Conservation (phyloP, 2,797 vertebrate species). For the Acropternis orthonyx region DNA sequence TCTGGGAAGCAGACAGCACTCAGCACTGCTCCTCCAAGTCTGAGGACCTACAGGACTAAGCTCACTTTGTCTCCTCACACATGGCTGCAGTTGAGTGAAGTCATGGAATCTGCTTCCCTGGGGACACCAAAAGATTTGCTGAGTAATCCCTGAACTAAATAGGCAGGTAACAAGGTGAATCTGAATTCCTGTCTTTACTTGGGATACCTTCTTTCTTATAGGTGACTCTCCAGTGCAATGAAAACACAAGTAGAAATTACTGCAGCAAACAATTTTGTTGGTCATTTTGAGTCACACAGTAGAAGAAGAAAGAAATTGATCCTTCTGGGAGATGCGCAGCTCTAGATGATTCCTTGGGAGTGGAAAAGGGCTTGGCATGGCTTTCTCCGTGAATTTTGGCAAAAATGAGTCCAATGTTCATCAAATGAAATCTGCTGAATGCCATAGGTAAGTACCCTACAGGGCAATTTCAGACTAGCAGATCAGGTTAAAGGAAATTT, state of each 20-base stretch:
- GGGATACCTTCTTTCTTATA: background rate
- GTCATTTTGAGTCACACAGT: background rate
- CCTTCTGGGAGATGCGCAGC: background rate
- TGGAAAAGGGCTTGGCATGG: background rate
- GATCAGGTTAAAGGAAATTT: background rate
- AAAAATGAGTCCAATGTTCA: background rate
- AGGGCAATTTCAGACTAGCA: background rate
- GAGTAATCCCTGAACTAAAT: background rate
- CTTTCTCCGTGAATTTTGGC: background rate
- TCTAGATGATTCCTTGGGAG: background rate
- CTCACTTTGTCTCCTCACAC: background rate
- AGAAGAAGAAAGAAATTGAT: background rate
- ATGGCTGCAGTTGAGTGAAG: rapidly evolving
- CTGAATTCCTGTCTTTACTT: background rate
- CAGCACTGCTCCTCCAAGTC: background rate
- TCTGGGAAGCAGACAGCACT: background rate
- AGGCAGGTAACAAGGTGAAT: background rate
- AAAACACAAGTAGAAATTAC: background rate
- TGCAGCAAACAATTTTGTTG: background rate
- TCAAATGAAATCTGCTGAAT: background rate
- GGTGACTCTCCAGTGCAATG: background rate
- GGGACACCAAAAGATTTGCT: background rate
- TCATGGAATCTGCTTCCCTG: background rate
- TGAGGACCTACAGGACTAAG: background rate
- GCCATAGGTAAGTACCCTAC: background rate